phyloP scores from a whole-genome alignment of 2,797 vertebrate genomes.

The Melanotaenia boesemani region DNA sequence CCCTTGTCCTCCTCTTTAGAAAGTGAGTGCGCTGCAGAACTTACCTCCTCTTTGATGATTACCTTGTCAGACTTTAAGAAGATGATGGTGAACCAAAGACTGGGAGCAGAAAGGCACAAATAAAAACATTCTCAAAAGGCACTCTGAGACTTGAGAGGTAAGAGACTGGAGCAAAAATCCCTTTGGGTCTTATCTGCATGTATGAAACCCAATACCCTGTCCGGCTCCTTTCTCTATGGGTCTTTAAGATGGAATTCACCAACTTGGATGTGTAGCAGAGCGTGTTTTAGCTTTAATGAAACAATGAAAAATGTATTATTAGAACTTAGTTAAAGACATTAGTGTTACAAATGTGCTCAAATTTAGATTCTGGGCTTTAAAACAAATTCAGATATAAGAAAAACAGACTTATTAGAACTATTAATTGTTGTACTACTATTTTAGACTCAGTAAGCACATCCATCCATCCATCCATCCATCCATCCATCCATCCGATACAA shows the following conservation, averaged over 20 bases:
- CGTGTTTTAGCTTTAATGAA: background rate
- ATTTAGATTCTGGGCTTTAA: background rate
- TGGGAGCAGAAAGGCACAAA: slow-evolving; percentile 29
- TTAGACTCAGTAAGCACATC: too few species aligned
- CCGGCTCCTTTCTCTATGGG: background rate
- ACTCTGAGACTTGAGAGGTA: slow-evolving; percentile 32
- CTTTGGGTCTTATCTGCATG: slow-evolving; percentile 34
- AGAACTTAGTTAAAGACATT: background rate
- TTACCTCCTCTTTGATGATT: slow-evolving; percentile 12
- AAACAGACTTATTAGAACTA: too few species aligned
- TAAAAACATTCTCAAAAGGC: slow-evolving; percentile 37
- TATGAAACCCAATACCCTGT: slow-evolving; percentile 40
- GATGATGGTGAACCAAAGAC: slow-evolving; percentile 26
- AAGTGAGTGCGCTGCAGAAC: background rate
- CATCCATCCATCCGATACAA: too few species aligned
- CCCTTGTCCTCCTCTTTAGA: background rate
- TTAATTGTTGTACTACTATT: too few species aligned
- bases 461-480: too few species aligned
- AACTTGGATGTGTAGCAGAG: background rate
- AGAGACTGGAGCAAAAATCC: slow-evolving; percentile 29
- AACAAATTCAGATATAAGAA: background rate
- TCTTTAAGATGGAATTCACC: slow-evolving; percentile 12
- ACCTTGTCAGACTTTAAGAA: slow-evolving; percentile 33
- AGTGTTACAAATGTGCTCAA: background rate
- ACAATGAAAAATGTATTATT: background rate